A percentile compares a stretch with the other conserved stretches of the same genome.
Conservation (phyloP, 1,140 invertebrate species). For the Drosophila bocki region DNA sequence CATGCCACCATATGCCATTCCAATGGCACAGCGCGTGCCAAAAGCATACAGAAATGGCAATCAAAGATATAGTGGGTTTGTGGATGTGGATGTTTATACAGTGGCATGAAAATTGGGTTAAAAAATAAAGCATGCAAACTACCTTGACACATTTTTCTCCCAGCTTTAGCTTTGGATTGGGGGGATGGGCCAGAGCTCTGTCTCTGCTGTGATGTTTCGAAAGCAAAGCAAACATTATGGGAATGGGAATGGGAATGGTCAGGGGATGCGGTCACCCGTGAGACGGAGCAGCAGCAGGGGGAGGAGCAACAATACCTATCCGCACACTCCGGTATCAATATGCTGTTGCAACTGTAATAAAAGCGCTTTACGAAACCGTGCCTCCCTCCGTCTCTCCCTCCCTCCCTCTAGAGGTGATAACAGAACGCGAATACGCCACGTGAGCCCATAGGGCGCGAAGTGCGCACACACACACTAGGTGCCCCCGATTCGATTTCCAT, state of each 20-base stretch:
- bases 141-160: constrained; percentile 70
- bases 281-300: not conserved
- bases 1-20: constrained; percentile 14
- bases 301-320: not conserved
- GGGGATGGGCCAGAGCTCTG: not conserved
- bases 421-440: constrained; percentile 67
- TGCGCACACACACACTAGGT: not conserved
- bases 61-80: constrained; percentile 11
- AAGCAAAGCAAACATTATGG: constrained; percentile 30
- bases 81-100: constrained; percentile 19
- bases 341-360: constrained; percentile 66
- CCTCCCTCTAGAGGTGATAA: constrained; percentile 42
- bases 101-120: constrained; percentile 67
- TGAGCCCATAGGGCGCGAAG: constrained; percentile 43
- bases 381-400: not conserved
- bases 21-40: constrained; percentile 29
- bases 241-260: not conserved
- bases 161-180: not conserved
- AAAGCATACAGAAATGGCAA: constrained; percentile 24
- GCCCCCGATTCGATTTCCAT: constrained; percentile 35
- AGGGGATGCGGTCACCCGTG: constrained; percentile 2
- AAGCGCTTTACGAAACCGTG: constrained; percentile 52
- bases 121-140: constrained; percentile 79
- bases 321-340: constrained; percentile 37
- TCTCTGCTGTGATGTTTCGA: constrained; percentile 33